Conservation (phyloP, 2,797 vertebrate species). For the Oryzias sinensis region DNA sequence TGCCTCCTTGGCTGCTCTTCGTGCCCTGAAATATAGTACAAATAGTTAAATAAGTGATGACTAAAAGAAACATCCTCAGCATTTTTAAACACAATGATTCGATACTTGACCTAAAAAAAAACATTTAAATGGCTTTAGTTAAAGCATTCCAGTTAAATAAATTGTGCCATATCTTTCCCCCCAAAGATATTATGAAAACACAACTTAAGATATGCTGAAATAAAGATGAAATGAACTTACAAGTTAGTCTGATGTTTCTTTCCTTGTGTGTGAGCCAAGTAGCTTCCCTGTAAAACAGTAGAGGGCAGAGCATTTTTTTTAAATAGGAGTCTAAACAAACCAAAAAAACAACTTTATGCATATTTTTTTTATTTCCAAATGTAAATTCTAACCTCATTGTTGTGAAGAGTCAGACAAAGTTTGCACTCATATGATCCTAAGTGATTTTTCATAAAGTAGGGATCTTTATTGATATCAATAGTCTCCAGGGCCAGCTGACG, state of each 20-base stretch:
- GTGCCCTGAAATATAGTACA: constrained; percentile 78
- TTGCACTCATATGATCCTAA: constrained; percentile 98
- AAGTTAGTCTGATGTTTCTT: constrained; percentile 99
- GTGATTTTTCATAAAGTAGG: constrained; percentile 99
- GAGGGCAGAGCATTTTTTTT: constrained; percentile 1
- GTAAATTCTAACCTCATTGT: constrained; percentile 87
- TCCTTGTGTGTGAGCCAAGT: constrained; percentile 96
- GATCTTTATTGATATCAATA: constrained; percentile 99
- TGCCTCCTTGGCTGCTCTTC: constrained; percentile 95
- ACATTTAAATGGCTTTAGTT: not conserved
- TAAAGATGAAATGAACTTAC: constrained; percentile 79
- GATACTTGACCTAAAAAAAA: no score
- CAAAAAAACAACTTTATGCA: not conserved
- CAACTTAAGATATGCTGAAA: no score
- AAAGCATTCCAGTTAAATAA: not conserved
- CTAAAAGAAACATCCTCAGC: not conserved
- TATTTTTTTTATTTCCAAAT: not conserved
- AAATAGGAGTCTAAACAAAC: not conserved
- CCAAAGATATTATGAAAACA: no score
- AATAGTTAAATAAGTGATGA: not conserved
- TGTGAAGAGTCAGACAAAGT: constrained; percentile 95
- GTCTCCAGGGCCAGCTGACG: constrained; percentile 94
- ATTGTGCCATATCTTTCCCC: no score
- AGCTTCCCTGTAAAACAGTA: constrained; percentile 85
- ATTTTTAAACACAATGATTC: no score